Base-by-base conservation (phyloP, 1,140 invertebrate genomes). In the Bombus balteatus region DNA sequence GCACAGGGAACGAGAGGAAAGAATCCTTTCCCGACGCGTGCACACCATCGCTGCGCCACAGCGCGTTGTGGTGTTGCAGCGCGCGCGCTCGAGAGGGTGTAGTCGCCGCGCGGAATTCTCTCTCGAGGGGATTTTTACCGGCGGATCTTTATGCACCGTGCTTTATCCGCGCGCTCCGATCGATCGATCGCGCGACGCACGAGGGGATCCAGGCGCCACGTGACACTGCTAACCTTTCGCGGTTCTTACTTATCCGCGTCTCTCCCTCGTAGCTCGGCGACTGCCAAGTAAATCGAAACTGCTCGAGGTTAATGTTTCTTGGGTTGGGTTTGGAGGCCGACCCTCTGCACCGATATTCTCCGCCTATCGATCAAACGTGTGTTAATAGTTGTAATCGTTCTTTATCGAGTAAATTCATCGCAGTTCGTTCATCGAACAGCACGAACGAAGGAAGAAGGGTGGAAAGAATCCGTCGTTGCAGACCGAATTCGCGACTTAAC, bases 151-250 rank as follows among this genome's bases (percentile, higher is more conserved):
- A 59, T 79, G 65, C 81, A 43, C 37, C 66, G 71, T 18, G 72
- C 18, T 62, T 41, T 28, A 72, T 72, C 70, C 34, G 22, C 8
- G 28, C 9, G 39, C 70, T 43, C 1, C 15, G 78, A 85, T 85
- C 71, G 72, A 74, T 85, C 71, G 77, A 85, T 81, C 79, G 43
- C 79, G 43, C 70, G 59, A 71, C 62, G 43, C 37, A 47, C 65
- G 53, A 47, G 53, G 34, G 68, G 77, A 78, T 47, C 39, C 53
- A 62, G 65, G 76, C 83, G 83, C 83, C 83, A 85, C 81, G 81
- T 77, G 81, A 83, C 81, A 77, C 53, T 22, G 75, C 43, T 83
- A 77, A 83, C 81, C 82, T 83, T 83, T 83, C 82, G 74, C 43
- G 53, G 25, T 78, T 83, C 74, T 32, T 43, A 34, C 32, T 37